Evolutionary conservation across 1,140 invertebrate genomes (phyloP).

Genomic region (Atopsyche davidsoni): DNA sequence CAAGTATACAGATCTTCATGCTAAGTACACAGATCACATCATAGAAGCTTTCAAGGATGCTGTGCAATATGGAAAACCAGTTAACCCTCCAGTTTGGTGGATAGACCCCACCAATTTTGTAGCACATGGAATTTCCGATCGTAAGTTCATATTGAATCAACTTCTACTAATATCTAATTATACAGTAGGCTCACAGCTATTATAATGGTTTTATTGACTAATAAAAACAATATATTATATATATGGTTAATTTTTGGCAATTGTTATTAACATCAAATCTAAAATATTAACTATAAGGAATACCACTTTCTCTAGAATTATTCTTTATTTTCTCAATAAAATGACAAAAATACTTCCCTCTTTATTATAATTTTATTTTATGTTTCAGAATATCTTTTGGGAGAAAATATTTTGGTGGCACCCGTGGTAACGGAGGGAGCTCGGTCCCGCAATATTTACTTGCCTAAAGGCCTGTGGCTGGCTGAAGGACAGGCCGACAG

Average conservation of each 20-base stretch:
- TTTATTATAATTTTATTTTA: conserved; percentile 8
- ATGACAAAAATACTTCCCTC: too few relatives aligned
- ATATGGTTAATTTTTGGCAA: too few relatives aligned
- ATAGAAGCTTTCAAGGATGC: conserved; percentile 46
- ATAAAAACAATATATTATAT: too few relatives aligned
- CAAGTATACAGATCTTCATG: conserved; percentile 54
- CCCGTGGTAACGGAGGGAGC: conserved; percentile 61
- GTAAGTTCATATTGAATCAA: too few relatives aligned
- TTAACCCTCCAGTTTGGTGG: conserved; percentile 74
- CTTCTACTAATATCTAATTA: too few relatives aligned
- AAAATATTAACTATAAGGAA: too few relatives aligned
- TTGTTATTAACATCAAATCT: too few relatives aligned
- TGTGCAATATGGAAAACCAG: conserved; percentile 50
- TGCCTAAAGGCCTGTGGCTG: conserved; percentile 57
- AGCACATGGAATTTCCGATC: conserved; percentile 25
- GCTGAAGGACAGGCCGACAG: conserved; percentile 35
- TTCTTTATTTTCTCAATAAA: not conserved
- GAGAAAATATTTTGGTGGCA: conserved; percentile 64
- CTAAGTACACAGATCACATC: conserved; percentile 48
- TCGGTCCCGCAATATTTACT: conserved; percentile 55
- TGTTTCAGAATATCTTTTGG: conserved; percentile 61
- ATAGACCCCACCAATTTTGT: conserved; percentile 52
- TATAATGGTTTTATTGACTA: too few relatives aligned
- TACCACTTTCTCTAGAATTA: not conserved
- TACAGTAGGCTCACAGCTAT: too few relatives aligned